A percentile compares a stretch with the other conserved stretches of the same genome.
These are phyloP conservation scores for Setipinna tenuifilis DNA, from an alignment of 2,797 vertebrate species.

Conservation along the genomic window DNA sequence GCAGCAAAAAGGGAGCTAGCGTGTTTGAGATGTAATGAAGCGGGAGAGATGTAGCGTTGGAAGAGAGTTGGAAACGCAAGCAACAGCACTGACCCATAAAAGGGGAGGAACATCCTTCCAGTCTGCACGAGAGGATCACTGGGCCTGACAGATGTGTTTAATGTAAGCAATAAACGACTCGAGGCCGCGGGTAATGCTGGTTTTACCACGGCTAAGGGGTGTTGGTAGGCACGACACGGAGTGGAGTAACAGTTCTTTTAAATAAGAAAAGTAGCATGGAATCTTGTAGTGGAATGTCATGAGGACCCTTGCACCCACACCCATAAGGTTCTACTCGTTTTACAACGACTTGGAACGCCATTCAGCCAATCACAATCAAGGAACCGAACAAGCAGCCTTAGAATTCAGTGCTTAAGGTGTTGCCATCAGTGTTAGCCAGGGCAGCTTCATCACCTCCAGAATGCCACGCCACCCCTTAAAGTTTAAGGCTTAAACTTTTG, in stretches of 20 bases:
- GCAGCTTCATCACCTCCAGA: neutral
- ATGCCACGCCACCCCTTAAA: neutral
- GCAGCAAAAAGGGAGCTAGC: neutral
- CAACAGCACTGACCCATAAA: slow-evolving; percentile 1
- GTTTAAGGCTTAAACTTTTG: slow-evolving; percentile 40
- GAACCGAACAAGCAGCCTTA: too few relatives aligned
- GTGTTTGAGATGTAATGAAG: neutral
- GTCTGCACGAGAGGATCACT: neutral
- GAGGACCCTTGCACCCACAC: too few relatives aligned
- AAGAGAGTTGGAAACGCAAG: slow-evolving; percentile 15
- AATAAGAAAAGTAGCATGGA: too few relatives aligned
- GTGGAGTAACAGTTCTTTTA: too few relatives aligned
- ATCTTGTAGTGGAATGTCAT: too few relatives aligned
- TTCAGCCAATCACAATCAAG: too few relatives aligned
- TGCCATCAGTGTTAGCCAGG: slow-evolving; percentile 13
- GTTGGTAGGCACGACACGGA: too few relatives aligned
- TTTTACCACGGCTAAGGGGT: too few relatives aligned
- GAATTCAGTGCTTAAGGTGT: slow-evolving; percentile 25
- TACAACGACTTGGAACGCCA: too few relatives aligned
- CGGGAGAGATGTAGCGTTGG: neutral
- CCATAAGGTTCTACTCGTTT: too few relatives aligned
- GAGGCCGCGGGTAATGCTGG: too few relatives aligned
- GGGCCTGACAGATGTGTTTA: neutral
- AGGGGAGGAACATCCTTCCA: neutral
- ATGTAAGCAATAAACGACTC: too few relatives aligned